Evolutionary conservation across 2,797 vertebrate species (phyloP), one percentile per base, ranked within the genome.

Genomic region (Melanotaenia maccullochi): DNA sequence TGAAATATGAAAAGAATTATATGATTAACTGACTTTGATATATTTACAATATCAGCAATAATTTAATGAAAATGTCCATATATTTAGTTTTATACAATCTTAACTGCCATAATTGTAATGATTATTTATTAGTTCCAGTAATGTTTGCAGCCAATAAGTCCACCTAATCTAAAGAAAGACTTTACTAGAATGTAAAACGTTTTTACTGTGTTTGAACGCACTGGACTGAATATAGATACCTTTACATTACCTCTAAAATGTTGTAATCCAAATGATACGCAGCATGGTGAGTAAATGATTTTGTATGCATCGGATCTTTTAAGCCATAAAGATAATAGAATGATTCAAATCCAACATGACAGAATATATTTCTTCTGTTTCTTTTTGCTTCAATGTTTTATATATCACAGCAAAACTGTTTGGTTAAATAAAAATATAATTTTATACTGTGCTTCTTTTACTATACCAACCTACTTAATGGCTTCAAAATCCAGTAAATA

Each of bases 181-280:
- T 57, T 67, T 22, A 57, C 65, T 54, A 57, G 38, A n/a, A 54
- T 67, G 52, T 57, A 44, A 67, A 67, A 67, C 33, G 28, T 52
- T 38, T 33, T 60, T 52, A n/a, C 63, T 55, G 33, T 40, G 28
- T 35, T 28, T 55, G 35, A 2, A 65, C 20, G 51, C 24, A 65
- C 38, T 42, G 25, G 11, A 65, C 54, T 40, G 38, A 3, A 40
- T 40, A 40, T 40, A 0, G 38, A 40, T 13, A 40, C 18, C 44
- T 47, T 47, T 47, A 47, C 20, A 20, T 20, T n/a, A 47, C 20
- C 5, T 18, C 42, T 44, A 44, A 44, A 20, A 44, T 44, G 16
- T 3, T 44, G 18, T 44, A 18, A 20, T 47, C 18, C 7, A 47
- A 20, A n/a, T n/a, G 20, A 20, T 16, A 20, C 1, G 6, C 44